Evolutionary conservation across 2,113 vertebrate genomes (phyloP), one percentile per base, ranked within the genome.

Genomic region (Mastomys natalensis): DNA sequence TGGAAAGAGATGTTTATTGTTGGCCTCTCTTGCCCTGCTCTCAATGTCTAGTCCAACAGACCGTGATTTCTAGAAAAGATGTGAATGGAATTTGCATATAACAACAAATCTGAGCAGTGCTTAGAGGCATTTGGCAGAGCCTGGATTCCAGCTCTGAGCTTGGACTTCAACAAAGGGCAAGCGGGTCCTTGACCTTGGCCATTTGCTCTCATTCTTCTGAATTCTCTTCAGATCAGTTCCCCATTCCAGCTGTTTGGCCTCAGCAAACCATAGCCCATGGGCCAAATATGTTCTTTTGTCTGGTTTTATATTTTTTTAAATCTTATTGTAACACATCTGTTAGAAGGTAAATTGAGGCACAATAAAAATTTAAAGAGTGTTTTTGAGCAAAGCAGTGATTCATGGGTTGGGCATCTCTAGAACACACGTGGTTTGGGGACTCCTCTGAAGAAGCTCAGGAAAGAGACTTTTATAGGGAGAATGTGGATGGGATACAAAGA

Each of bases 321-420:
- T 62, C 73, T 89, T 94, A 93, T 43, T 55, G 31, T 64, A 74
- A 78, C 78, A 93, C 53, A 91, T n/a, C 26, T 94, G 76, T 74
- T 88, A 91, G 81, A 68, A 91, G 89, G 84, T 96, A 94, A 94
- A 91, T 72, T 82, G 89, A 94, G 95, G 95, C 95, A 96, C 40
- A 91, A 88, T 96, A 82, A 88, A 82, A 70, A 68, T n/a, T 68
- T 94, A 80, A 76, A 76, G 91, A 66, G 82, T 51, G 87, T 82
- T 68, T 96, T 88, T 68, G 74, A 29, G 31, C 9, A 91, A 94
- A 94, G 81, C 60, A 58, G 60, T 91, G 88, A 91, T 53, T 88
- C 93, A 60, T 58, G 55, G 7, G 45, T 87, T 51, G 58, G 68
- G 48, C 51, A 88, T 62, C 37, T 82, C 48, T 19, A 94, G 77